Base-by-base conservation (phyloP, 2,113 vertebrate genomes). In the Boleophthalmus pectinirostris region DNA sequence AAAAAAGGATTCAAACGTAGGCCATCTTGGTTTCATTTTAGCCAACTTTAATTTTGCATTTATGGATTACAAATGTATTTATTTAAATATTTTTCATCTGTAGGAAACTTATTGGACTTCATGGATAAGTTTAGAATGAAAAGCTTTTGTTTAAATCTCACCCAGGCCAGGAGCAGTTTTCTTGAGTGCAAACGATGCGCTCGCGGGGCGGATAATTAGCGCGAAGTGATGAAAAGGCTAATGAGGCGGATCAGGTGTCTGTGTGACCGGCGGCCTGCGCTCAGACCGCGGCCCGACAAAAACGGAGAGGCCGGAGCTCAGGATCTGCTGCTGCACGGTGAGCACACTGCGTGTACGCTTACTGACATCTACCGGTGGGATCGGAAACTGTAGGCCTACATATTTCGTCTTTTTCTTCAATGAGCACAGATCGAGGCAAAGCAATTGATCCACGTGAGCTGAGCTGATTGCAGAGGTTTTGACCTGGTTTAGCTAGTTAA, bases 361-460 rank as follows among this genome's bases (percentile, higher is more conserved):
- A 93, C 61, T 78, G 88, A 92, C 93, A 94, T 90, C 93, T 94
- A 83, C 88, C 89, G 93, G 87, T 12, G 21, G n/a, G 45, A 66
- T 0, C 16, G 13, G 18, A 9, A 53, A n/a, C 1, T 20, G 5
- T 8, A 9, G 1, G 49, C 9, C 2, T 10, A 3, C 29, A 4
- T 29, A 29, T 29, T n/a, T 29, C 29, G 29, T 29, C 5, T 51
- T 20, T 54, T 9, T 54, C 7, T 21, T 20, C 5, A 1, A 20
- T 20, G 49, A 7, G 7, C 16, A 53, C 38, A 10, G 1, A 43
- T n/a, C 10, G 38, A 53, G n/a, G n/a, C 2, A 18, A 54, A 21
- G n/a, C 51, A 54, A 16, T 47, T 47, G 46, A 14, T 3, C 15
- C 15, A 47, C 38, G 38, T 43, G 38, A 43, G 8, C 38, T 43